Conservation (phyloP, 2,888 invertebrate species). For the Lithophane ornitopus region DNA sequence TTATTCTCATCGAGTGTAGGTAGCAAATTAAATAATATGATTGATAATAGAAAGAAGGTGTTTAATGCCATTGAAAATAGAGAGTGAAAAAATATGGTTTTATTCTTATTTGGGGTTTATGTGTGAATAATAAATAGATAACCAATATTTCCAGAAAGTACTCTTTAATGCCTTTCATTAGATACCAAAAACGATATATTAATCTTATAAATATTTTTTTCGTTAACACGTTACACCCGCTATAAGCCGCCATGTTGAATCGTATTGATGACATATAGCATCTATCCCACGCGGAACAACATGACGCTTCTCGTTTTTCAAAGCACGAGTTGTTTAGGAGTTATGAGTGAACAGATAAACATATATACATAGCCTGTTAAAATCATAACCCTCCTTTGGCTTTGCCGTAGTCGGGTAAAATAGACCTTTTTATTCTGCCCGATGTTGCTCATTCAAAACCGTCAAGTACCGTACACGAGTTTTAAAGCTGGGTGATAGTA, state of each 20-base stretch:
- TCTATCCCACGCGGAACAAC: not conserved
- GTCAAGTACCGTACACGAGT: constrained; percentile 3
- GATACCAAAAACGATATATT: not conserved
- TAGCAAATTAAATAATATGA: not conserved
- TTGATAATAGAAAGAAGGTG: not conserved
- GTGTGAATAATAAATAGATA: not conserved
- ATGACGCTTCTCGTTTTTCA: not conserved
- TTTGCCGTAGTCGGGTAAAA: not conserved
- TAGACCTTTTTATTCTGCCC: constrained; percentile 7
- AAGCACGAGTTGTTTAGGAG: not conserved
- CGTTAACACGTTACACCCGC: too few relatives aligned
- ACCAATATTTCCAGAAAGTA: not conserved
- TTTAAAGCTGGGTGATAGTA: constrained; percentile 83
- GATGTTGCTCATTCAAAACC: not conserved
- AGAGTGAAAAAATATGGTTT: not conserved
- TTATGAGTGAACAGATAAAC: not conserved
- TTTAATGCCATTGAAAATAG: not conserved
- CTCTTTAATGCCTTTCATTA: not conserved
- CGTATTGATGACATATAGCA: not conserved
- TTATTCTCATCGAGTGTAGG: too few relatives aligned
- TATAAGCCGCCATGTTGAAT: not conserved
- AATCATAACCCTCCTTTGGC: not conserved
- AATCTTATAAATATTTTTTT: not conserved
- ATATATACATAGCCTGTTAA: not conserved
- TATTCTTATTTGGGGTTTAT: not conserved